Conservation (phyloP, 2,888 invertebrate genomes). For the Archips crataeganus region DNA sequence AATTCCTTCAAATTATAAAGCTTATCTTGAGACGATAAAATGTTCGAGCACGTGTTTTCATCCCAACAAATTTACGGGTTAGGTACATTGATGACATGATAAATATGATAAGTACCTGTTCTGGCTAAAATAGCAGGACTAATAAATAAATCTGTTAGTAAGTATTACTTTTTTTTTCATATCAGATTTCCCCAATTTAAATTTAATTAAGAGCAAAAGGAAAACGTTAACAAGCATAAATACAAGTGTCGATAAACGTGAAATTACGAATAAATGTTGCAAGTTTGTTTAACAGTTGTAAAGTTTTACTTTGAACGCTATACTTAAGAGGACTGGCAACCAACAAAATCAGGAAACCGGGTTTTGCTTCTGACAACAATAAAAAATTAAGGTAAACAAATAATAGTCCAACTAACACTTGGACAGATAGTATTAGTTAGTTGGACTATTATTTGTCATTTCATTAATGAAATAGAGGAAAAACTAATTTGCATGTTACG, state of each 20-base stretch:
- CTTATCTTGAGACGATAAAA: conserved; percentile 24
- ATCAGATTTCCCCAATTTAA: conserved; percentile 27
- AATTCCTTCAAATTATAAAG: no score
- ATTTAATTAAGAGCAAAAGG: background rate
- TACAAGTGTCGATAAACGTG: background rate
- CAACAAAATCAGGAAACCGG: background rate
- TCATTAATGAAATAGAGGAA: no score
- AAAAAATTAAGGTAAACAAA: background rate
- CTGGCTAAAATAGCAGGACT: conserved; percentile 27
- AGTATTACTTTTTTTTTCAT: background rate
- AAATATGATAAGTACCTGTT: conserved; percentile 5
- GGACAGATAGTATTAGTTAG: no score
- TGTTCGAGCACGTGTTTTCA: background rate
- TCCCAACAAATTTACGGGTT: conserved; percentile 28
- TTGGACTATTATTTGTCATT: no score
- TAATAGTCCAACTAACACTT: no score
- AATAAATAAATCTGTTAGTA: conserved; percentile 6
- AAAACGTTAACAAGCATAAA: background rate
- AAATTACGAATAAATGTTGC: background rate
- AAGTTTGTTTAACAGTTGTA: conserved; percentile 2
- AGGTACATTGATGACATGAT: conserved; percentile 24
- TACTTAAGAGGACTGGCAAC: background rate
- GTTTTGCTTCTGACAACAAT: background rate
- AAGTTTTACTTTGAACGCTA: background rate
- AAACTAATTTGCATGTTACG: no score